These are phyloP conservation scores for Pseudotriccus pelzelni DNA, from an alignment of 2,797 vertebrate species.

Conservation along the genomic window DNA sequence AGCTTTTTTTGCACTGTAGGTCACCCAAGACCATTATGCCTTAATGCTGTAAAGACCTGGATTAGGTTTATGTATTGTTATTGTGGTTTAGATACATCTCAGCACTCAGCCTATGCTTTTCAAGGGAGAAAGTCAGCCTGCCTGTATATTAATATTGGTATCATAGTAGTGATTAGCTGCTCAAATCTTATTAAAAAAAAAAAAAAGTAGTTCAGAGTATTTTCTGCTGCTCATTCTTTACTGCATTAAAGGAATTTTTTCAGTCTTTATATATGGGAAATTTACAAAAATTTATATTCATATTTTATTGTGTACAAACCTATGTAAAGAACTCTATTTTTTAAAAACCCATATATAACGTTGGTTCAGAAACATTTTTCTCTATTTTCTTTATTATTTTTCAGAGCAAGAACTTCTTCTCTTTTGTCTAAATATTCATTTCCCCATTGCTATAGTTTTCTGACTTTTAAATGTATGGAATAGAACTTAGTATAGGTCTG, in stretches of 20 bases:
- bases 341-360: background rate
- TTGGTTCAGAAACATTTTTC: background rate
- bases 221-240: background rate
- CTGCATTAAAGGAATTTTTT: constrained; percentile 1
- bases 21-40: constrained; percentile 61
- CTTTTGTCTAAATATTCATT: background rate
- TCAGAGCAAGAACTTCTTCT: background rate
- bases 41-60: constrained; percentile 68
- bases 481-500: background rate
- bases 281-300: background rate
- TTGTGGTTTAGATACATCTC: constrained; percentile 60
- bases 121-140: constrained; percentile 56
- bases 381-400: background rate
- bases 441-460: background rate
- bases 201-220: background rate
- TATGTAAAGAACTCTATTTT: background rate
- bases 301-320: background rate
- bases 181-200: background rate
- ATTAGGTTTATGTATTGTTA: constrained; percentile 69
- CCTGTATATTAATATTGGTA: constrained; percentile 58
- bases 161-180: constrained; percentile 34
- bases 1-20: constrained; percentile 54
- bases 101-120: constrained; percentile 16
- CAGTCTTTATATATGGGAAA: background rate
- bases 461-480: background rate